phyloP scores from a whole-genome alignment of 2,888 invertebrate species.

The Hydrotaea cyrtoneurina region DNA sequence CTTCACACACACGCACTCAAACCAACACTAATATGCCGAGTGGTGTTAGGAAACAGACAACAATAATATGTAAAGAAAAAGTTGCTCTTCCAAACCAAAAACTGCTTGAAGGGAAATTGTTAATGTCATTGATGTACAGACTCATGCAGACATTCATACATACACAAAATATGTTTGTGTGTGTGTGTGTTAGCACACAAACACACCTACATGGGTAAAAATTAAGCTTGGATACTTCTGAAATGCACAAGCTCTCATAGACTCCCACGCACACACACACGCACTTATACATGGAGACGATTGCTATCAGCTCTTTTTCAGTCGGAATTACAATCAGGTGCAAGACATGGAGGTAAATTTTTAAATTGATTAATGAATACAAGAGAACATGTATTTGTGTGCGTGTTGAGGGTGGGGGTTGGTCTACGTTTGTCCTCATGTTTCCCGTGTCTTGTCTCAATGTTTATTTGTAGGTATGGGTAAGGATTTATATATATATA shows the following conservation, averaged over 20 bases:
- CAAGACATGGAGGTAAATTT: constrained; percentile 62
- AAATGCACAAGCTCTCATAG: constrained; percentile 31
- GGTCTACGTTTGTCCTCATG: not conserved
- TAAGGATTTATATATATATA: not conserved
- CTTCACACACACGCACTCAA: no score
- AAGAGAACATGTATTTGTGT: constrained; percentile 47
- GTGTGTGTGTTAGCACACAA: not conserved
- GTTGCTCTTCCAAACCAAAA: constrained; percentile 42
- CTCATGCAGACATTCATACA: constrained; percentile 28
- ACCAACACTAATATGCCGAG: constrained; percentile 51
- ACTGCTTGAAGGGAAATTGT: constrained; percentile 55
- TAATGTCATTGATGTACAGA: constrained; percentile 53
- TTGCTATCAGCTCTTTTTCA: constrained; percentile 60
- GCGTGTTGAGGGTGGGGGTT: constrained; percentile 18
- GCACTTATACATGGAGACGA: constrained; percentile 28
- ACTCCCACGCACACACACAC: not conserved
- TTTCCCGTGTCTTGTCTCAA: not conserved
- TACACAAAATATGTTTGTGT: not conserved
- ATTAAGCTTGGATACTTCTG: constrained; percentile 54
- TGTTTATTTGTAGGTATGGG: not conserved
- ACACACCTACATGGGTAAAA: constrained; percentile 27
- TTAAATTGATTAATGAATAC: constrained; percentile 67
- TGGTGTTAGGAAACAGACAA: constrained; percentile 57
- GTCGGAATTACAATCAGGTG: constrained; percentile 66
- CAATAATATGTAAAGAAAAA: constrained; percentile 27